Evolutionary conservation across 2,113 vertebrate genomes (phyloP).

Genomic region (Trichechus manatus): DNA sequence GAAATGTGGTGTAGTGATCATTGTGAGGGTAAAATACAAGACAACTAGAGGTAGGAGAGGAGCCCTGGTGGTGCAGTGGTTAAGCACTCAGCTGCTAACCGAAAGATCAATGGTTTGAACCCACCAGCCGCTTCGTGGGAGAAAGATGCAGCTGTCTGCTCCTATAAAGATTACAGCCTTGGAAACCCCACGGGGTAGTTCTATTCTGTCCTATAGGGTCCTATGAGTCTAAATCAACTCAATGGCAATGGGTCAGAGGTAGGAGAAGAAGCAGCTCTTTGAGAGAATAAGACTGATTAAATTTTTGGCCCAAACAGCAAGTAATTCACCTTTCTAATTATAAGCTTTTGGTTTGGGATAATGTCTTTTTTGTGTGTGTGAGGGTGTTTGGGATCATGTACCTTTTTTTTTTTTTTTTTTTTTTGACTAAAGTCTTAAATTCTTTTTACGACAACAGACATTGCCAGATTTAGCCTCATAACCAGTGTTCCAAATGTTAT

Average conservation of each 20-base stretch:
- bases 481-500: not conserved
- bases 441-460: constrained; percentile 49
- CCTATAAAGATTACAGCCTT: too few relatives aligned
- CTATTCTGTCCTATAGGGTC: too few relatives aligned
- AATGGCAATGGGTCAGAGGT: not conserved
- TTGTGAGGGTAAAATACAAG: not conserved
- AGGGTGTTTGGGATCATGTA: not conserved
- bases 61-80: too few relatives aligned
- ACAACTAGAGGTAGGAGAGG: not conserved
- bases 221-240: not conserved
- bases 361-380: not conserved
- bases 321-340: not conserved
- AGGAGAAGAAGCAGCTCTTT: not conserved
- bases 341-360: constrained; percentile 10
- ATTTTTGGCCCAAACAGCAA: constrained; percentile 6
- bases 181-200: too few relatives aligned
- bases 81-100: too few relatives aligned
- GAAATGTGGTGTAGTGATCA: not conserved
- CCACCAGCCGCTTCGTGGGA: not conserved
- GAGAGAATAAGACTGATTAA: not conserved
- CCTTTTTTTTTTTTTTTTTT: not conserved
- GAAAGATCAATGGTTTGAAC: too few relatives aligned
- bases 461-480: constrained; percentile 45
- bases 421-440: constrained; percentile 14
- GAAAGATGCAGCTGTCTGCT: not conserved